phyloP scores from a whole-genome alignment of 2,113 vertebrate species.

The Myanophis thanlyinensis region DNA sequence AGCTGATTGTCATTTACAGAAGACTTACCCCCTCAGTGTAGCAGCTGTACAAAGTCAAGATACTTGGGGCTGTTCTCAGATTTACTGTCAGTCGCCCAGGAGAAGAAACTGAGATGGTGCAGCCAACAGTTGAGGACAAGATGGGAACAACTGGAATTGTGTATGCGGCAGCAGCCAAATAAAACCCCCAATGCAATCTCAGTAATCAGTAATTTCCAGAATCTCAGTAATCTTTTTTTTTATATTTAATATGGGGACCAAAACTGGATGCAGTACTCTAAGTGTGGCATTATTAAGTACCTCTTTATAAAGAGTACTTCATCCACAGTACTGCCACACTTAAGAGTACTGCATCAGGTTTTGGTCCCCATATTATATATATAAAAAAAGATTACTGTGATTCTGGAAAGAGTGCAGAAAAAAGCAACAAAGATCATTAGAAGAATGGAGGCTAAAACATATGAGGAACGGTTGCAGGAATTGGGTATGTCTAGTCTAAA shows the following conservation, averaged over 20 bases:
- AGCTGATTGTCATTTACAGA: not conserved
- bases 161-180: not conserved
- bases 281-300: too few relatives aligned
- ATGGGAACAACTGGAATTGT: not conserved
- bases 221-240: too few relatives aligned
- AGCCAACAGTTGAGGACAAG: not conserved
- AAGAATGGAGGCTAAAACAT: not conserved
- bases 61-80: not conserved
- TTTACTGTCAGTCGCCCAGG: not conserved
- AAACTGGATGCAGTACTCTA: too few relatives aligned
- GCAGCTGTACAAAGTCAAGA: not conserved
- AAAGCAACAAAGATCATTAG: not conserved
- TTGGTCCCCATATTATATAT: too few relatives aligned
- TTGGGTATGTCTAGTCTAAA: not conserved
- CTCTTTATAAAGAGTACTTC: too few relatives aligned
- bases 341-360: too few relatives aligned
- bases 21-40: not conserved
- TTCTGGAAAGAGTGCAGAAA: not conserved
- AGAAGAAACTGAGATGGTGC: not conserved
- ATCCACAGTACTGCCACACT: too few relatives aligned
- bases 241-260: too few relatives aligned
- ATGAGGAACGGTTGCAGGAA: not conserved
- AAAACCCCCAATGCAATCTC: too few relatives aligned
- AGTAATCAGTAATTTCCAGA: too few relatives aligned
- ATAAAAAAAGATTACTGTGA: too few relatives aligned